phyloP scores from a whole-genome alignment of 2,888 invertebrate species.

The Agrotis clavis region DNA sequence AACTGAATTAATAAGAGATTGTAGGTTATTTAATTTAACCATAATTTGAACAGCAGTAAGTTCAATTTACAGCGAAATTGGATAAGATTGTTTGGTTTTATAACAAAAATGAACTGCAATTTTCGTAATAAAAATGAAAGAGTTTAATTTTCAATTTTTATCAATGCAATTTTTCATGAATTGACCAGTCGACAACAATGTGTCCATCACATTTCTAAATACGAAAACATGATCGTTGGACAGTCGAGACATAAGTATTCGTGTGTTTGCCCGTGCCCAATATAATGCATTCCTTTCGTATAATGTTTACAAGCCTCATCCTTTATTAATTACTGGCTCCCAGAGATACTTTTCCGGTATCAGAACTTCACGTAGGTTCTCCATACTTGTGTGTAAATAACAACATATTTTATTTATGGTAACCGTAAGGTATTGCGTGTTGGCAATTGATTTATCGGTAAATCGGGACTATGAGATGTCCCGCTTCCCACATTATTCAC shows the following conservation, averaged over 20 bases:
- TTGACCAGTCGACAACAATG: neutral
- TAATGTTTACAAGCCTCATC: neutral
- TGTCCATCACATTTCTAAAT: neutral
- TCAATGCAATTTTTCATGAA: neutral
- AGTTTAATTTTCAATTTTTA: neutral
- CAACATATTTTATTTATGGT: slow-evolving; percentile 72
- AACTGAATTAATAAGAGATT: slow-evolving; percentile 3
- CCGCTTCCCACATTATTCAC: slow-evolving; percentile 84
- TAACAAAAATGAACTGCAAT: neutral
- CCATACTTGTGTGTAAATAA: slow-evolving; percentile 50
- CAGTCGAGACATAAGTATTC: too few relatives aligned
- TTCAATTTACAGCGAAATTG: neutral
- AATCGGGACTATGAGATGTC: slow-evolving; percentile 81
- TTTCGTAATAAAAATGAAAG: too few relatives aligned
- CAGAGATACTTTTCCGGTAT: slow-evolving; percentile 15
- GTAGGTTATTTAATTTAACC: neutral
- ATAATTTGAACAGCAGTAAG: neutral
- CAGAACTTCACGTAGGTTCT: slow-evolving; percentile 8
- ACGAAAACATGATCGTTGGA: too few relatives aligned
- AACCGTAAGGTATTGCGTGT: slow-evolving; percentile 75
- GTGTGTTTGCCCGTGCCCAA: neutral
- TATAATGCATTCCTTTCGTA: neutral
- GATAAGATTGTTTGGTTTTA: neutral
- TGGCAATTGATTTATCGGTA: slow-evolving; percentile 86
- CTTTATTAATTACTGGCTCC: slow-evolving; percentile 23